Percentiles rank a stretch among this genome's conserved stretches.
These are phyloP conservation scores for Sciurus vulgaris DNA, from an alignment of 2,797 vertebrate genomes.

Conservation along the genomic window DNA sequence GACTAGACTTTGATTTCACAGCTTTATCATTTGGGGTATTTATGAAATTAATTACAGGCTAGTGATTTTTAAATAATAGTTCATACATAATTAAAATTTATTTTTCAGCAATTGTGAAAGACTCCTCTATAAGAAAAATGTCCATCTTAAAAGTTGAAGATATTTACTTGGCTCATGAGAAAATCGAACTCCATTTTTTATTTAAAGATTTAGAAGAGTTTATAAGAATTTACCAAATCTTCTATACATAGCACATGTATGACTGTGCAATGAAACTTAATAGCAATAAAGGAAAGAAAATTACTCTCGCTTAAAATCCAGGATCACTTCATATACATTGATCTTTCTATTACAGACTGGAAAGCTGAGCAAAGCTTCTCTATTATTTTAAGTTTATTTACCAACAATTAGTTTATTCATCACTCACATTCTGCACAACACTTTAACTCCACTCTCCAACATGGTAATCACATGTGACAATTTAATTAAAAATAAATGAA, in stretches of 20 bases:
- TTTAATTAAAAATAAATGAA: constrained; percentile 57
- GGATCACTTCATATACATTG: neutral
- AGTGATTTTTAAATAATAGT: neutral
- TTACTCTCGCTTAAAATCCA: constrained; percentile 6
- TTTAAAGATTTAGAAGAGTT: constrained; percentile 27
- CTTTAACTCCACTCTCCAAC: neutral
- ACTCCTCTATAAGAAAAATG: neutral
- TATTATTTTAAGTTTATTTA: neutral
- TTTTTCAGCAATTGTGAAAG: constrained; percentile 20
- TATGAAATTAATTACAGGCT: neutral
- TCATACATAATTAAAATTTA: neutral
- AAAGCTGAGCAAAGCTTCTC: neutral
- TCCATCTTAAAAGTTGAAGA: constrained; percentile 33
- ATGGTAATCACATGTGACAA: neutral
- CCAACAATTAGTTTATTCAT: constrained; percentile 16
- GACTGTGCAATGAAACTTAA: neutral
- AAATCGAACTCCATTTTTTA: constrained; percentile 13
- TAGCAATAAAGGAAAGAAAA: neutral
- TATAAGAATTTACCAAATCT: constrained; percentile 22
- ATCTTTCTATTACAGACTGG: neutral
- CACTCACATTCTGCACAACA: neutral
- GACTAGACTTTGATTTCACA: constrained; percentile 45
- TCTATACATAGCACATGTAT: neutral
- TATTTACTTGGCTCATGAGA: constrained; percentile 21
- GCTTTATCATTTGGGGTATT: neutral